Conservation (phyloP, 1,140 invertebrate genomes). For the Parapsyche elsis region DNA sequence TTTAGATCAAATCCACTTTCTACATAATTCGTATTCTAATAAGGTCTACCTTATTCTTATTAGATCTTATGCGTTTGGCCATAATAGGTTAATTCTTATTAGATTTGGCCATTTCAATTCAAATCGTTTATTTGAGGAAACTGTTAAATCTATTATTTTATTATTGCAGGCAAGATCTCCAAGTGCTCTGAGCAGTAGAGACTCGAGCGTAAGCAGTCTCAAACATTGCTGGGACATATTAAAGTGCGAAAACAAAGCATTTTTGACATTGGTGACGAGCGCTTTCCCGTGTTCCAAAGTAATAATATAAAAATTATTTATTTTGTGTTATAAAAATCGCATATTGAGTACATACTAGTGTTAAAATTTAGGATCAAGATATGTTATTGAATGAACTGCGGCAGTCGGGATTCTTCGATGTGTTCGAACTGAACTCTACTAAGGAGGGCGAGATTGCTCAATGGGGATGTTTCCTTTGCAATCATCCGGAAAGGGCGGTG, state of each 20-base stretch:
- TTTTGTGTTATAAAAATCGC: background rate
- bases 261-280: slow-evolving; percentile 90
- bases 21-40: too few relatives aligned
- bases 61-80: too few relatives aligned
- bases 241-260: slow-evolving; percentile 89
- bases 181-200: slow-evolving; percentile 83
- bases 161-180: slow-evolving; percentile 76
- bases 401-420: slow-evolving; percentile 90
- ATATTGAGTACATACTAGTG: background rate
- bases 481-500: slow-evolving; percentile 87
- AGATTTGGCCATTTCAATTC: too few relatives aligned
- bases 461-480: slow-evolving; percentile 92
- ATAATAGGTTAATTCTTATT: slow-evolving; percentile 2
- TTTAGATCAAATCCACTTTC: too few relatives aligned
- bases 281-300: slow-evolving; percentile 90
- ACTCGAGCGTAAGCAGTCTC: slow-evolving; percentile 83
- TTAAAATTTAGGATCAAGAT: slow-evolving; percentile 80
- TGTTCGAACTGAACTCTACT: slow-evolving; percentile 80
- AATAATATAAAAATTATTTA: background rate
- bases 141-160: slow-evolving; percentile 20
- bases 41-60: too few relatives aligned
- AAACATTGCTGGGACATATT: slow-evolving; percentile 95
- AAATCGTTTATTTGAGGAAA: too few relatives aligned
- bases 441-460: slow-evolving; percentile 64
- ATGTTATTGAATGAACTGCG: slow-evolving; percentile 85